Evolutionary conservation across 2,113 vertebrate genomes (phyloP).

Genomic region (Pelecanoides urinatrix): DNA sequence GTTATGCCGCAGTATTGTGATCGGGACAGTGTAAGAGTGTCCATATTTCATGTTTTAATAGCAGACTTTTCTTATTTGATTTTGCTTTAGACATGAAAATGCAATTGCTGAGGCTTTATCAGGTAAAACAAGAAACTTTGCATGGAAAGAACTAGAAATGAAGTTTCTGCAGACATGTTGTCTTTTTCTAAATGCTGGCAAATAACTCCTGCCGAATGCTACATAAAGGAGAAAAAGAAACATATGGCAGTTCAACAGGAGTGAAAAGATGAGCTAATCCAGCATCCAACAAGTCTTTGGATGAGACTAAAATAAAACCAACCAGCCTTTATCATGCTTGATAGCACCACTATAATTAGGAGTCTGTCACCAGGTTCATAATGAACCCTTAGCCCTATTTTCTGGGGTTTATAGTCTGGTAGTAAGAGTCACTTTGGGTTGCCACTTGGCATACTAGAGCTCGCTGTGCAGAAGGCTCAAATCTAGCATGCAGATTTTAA

Average conservation of each 20-base stretch:
- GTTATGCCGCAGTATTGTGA: not conserved
- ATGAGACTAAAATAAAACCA: constrained; percentile 62
- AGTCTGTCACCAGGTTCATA: constrained; percentile 57
- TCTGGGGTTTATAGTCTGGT: constrained; percentile 36
- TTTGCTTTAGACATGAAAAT: not conserved
- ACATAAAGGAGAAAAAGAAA: constrained; percentile 62
- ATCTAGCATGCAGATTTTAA: not conserved
- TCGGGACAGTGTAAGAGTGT: not conserved
- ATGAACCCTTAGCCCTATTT: constrained; percentile 53
- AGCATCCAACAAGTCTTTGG: constrained; percentile 58
- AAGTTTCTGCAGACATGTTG: constrained; percentile 39
- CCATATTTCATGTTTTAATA: not conserved
- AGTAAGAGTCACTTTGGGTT: constrained; percentile 35
- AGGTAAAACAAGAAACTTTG: not conserved
- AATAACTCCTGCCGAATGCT: constrained; percentile 57
- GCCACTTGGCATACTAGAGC: constrained; percentile 4
- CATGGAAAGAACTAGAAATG: not conserved
- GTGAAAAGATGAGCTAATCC: constrained; percentile 67
- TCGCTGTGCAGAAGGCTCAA: not conserved
- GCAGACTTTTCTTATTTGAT: not conserved
- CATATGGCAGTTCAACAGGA: constrained; percentile 62
- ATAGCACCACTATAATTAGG: constrained; percentile 64
- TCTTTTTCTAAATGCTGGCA: constrained; percentile 52
- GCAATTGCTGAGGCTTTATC: not conserved
- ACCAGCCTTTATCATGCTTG: constrained; percentile 62